A percentile compares a stretch with the other conserved stretches of the same genome.
Conservation (phyloP, 2,888 invertebrate genomes). For the Himalopsyche tibetana region DNA sequence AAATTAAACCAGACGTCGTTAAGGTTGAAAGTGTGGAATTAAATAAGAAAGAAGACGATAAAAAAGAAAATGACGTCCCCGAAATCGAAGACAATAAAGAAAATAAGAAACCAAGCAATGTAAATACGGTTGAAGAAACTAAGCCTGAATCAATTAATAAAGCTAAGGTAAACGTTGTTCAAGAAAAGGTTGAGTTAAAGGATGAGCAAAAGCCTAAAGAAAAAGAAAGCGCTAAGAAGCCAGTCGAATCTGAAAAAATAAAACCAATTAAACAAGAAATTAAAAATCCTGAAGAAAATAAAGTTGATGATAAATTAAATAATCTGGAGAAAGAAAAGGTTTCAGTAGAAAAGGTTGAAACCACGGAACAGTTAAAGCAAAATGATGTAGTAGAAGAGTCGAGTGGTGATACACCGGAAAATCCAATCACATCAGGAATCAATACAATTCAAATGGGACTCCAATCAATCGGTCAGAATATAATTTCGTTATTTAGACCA, state of each 20-base stretch:
- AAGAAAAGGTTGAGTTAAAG: slow-evolving; percentile 1
- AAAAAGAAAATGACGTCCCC: slow-evolving; percentile 17
- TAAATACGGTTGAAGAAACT: background rate
- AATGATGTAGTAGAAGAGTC: background rate
- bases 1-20: slow-evolving; percentile 11
- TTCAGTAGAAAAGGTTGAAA: background rate
- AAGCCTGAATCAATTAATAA: background rate
- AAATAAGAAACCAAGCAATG: slow-evolving; percentile 1
- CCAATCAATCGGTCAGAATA: slow-evolving; percentile 37
- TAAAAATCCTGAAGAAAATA: background rate
- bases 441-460: slow-evolving; percentile 44
- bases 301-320: background rate
- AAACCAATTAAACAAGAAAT: slow-evolving; percentile 10
- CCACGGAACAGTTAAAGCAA: background rate
- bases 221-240: background rate
- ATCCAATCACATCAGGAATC: slow-evolving; percentile 44
- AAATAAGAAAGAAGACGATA: slow-evolving; percentile 34
- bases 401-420: background rate
- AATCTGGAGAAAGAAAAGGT: background rate
- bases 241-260: background rate
- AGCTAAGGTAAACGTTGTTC: slow-evolving; percentile 27
- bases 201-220: slow-evolving; percentile 28
- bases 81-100: slow-evolving; percentile 44
- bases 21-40: slow-evolving; percentile 29
- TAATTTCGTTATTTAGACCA: slow-evolving; percentile 47